Percentiles rank a stretch among this genome's conserved stretches.
Evolutionary conservation across 2,888 invertebrate species (phyloP).

Genomic region (Parnassius orleans): DNA sequence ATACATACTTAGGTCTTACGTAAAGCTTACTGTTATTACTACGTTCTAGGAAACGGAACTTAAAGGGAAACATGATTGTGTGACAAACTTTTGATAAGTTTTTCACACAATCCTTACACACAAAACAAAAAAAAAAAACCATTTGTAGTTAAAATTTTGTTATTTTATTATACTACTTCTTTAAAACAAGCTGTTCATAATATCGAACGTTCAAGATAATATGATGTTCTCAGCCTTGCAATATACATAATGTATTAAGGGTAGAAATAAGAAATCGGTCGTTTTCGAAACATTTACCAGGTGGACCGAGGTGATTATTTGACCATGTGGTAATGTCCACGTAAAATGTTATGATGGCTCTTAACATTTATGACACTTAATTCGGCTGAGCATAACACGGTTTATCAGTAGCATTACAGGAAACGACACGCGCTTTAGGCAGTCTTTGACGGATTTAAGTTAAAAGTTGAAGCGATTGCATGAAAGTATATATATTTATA

Average conservation of each 20-base stretch:
- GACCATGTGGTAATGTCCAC: conserved; percentile 51
- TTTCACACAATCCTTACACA: no score
- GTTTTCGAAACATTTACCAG: conserved; percentile 34
- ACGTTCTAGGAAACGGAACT: no score
- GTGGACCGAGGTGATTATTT: conserved; percentile 42
- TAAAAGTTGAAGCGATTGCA: conserved; percentile 32
- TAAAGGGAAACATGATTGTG: no score
- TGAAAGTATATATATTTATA: no score
- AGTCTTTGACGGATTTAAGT: conserved; percentile 36
- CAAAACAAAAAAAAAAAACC: no score
- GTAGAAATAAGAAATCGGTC: conserved; percentile 23
- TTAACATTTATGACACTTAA: conserved; percentile 77
- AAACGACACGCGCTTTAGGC: conserved; percentile 58
- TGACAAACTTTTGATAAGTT: no score
- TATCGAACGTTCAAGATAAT: no score
- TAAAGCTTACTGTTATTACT: no score
- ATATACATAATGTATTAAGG: conserved; percentile 19
- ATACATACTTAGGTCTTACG: no score
- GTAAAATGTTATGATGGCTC: conserved; percentile 60
- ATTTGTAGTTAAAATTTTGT: no score
- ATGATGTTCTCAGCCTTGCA: not conserved
- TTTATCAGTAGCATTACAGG: conserved; percentile 59
- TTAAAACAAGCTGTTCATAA: no score
- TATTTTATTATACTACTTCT: no score
- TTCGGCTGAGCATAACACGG: conserved; percentile 60